phyloP scores from a whole-genome alignment of 2,888 invertebrate species.

The Melanargia galathea region DNA sequence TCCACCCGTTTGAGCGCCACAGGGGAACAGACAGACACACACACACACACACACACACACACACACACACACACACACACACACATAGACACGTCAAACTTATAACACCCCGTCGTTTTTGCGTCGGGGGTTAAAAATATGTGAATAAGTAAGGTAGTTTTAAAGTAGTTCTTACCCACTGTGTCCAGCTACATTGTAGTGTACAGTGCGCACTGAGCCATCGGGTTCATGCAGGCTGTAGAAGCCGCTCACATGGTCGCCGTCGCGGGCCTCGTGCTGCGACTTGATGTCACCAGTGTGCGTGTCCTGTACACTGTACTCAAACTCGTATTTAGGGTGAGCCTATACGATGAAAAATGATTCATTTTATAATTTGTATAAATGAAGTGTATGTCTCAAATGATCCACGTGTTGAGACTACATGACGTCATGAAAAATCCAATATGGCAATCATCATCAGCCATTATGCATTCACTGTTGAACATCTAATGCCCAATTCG shows the following conservation, averaged over 20 bases:
- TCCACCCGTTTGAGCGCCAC: too few species aligned
- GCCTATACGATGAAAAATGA: conserved; percentile 48
- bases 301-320: conserved; percentile 77
- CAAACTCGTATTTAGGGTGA: conserved; percentile 79
- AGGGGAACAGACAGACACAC: too few species aligned
- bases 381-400: too few species aligned
- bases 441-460: neutral
- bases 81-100: too few species aligned
- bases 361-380: too few species aligned
- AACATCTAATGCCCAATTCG: too few species aligned
- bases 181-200: conserved; percentile 83
- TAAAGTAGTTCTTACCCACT: conserved; percentile 69
- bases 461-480: too few species aligned
- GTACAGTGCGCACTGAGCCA: conserved; percentile 79
- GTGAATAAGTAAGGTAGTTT: neutral
- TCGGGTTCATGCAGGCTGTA: conserved; percentile 82
- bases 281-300: conserved; percentile 82
- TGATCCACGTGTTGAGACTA: neutral
- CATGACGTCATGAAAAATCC: neutral
- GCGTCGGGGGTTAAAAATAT: too few species aligned
- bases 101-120: too few species aligned
- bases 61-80: too few species aligned
- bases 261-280: conserved; percentile 79
- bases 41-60: too few species aligned
- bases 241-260: conserved; percentile 72